phyloP scores from a whole-genome alignment of 2,797 vertebrate species.

The Erpetoichthys calabaricus region DNA sequence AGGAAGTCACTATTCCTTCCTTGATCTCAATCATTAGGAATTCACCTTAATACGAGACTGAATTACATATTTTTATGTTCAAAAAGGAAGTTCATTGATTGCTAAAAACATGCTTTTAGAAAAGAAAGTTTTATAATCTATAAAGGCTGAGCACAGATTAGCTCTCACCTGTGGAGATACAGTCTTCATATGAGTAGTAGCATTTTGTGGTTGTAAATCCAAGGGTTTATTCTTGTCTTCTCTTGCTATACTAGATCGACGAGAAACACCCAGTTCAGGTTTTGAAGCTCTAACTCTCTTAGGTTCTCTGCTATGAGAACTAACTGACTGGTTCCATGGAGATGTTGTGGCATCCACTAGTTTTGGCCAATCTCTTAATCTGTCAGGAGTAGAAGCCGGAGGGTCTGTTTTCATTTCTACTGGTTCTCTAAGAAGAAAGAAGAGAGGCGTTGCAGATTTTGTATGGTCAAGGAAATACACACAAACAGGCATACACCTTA shows the following conservation, averaged over 20 bases:
- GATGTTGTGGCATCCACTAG: constrained; percentile 3
- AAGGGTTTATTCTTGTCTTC: constrained; percentile 22
- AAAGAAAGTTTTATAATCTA: too few species aligned
- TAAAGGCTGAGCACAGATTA: too few species aligned
- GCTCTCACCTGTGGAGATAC: constrained; percentile 42
- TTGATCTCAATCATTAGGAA: too few species aligned
- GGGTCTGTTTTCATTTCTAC: constrained; percentile 6
- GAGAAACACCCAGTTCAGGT: neutral
- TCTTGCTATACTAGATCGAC: constrained; percentile 45
- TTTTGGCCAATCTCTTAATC: neutral
- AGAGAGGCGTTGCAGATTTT: too few species aligned
- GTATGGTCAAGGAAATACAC: too few species aligned
- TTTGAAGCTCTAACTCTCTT: neutral
- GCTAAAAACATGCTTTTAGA: too few species aligned
- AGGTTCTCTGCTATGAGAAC: fast-evolving
- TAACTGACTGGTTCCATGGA: constrained; percentile 7
- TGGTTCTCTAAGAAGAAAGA: constrained; percentile 18
- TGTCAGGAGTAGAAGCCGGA: neutral
- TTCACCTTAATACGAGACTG: too few species aligned
- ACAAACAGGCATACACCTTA: too few species aligned
- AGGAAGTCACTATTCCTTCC: too few species aligned
- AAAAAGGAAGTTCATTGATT: too few species aligned
- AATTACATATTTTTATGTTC: too few species aligned
- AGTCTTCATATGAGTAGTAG: constrained; percentile 9
- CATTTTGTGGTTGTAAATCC: constrained; percentile 28